Evolutionary conservation across 2,797 vertebrate species (phyloP).

Genomic region (Ctenopoma kingsleyae): DNA sequence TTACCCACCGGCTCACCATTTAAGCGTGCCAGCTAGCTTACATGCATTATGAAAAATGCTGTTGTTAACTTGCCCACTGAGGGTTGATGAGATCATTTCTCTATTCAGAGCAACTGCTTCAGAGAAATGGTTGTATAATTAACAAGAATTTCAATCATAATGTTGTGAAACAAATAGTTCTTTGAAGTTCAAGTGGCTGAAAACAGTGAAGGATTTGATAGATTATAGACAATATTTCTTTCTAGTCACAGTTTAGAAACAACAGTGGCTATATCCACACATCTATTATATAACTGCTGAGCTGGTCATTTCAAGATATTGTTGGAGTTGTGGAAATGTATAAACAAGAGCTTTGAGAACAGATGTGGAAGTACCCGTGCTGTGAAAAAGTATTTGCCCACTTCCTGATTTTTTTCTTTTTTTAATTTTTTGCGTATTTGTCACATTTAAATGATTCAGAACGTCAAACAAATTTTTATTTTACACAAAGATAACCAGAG

Average conservation of each 20-base stretch:
- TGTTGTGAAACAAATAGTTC: conserved; percentile 4
- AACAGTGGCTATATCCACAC: background rate
- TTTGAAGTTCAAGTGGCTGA: conserved; percentile 1
- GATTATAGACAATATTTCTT: background rate
- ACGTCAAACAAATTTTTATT: no score
- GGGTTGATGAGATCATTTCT: background rate
- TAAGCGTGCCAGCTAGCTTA: background rate
- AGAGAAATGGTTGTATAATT: conserved; percentile 3
- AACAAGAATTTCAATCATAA: background rate
- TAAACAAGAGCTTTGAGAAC: background rate
- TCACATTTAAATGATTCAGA: no score
- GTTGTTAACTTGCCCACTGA: background rate
- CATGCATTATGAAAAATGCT: background rate
- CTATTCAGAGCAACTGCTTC: background rate
- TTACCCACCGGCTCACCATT: background rate
- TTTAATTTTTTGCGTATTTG: no score
- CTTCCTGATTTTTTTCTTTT: no score
- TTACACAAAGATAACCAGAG: no score
- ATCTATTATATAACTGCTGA: background rate
- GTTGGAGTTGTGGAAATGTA: background rate
- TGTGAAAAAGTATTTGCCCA: no score
- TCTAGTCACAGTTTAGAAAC: background rate
- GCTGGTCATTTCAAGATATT: background rate
- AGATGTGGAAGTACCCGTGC: conserved; percentile 4
- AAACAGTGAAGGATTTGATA: background rate